Evolutionary conservation across 2,113 vertebrate species (phyloP).

Genomic region (Austrofundulus limnaeus): DNA sequence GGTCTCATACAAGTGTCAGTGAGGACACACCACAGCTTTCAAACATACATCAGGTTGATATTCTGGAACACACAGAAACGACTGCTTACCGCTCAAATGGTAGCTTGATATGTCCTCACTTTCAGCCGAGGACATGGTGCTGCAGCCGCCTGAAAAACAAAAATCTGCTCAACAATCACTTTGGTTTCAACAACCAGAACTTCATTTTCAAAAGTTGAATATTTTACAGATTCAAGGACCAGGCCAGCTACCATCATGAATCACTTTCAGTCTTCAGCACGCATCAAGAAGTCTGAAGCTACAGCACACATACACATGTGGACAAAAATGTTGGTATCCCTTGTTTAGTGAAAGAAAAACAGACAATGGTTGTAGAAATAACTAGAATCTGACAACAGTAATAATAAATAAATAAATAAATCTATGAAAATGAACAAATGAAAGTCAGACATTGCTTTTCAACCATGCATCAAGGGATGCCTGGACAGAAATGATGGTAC

Average conservation of each 20-base stretch:
- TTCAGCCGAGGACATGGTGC: conserved; percentile 78
- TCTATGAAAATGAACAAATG: no score
- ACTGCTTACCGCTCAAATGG: conserved; percentile 80
- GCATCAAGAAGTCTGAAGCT: no score
- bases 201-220: not conserved
- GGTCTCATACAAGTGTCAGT: not conserved
- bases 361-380: no score
- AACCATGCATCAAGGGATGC: no score
- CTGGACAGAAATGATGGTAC: no score
- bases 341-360: no score
- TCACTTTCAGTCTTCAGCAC: no score
- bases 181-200: conserved; percentile 7
- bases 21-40: not conserved
- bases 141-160: conserved; percentile 65
- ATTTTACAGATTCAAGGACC: not conserved
- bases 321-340: no score
- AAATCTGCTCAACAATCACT: conserved; percentile 6
- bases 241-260: not conserved
- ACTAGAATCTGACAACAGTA: no score
- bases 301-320: no score
- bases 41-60: not conserved
- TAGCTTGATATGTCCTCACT: conserved; percentile 79
- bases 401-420: no score
- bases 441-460: no score
- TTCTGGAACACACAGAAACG: not conserved